These are phyloP conservation scores for Sphecodes monilicornis DNA, from an alignment of 2,888 invertebrate species.

Conservation along the genomic window DNA sequence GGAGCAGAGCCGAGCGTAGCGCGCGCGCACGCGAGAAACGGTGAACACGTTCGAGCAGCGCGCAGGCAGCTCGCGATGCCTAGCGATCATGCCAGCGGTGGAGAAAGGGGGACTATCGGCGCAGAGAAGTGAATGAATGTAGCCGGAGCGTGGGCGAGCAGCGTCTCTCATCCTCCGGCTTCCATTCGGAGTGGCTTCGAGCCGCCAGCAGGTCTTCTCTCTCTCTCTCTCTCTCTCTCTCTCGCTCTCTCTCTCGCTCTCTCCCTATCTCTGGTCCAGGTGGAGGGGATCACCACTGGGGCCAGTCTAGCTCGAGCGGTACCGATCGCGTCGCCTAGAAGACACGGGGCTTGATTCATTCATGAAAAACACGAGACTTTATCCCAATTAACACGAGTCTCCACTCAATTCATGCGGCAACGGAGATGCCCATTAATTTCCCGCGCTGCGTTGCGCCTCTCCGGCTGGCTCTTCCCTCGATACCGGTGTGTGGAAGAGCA, in stretches of 20 bases:
- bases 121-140: conserved; percentile 81
- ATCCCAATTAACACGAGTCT: conserved; percentile 80
- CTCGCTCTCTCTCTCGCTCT: no score
- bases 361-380: conserved; percentile 79
- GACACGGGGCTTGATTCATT: conserved; percentile 75
- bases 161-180: conserved; percentile 73
- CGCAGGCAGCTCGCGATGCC: conserved; percentile 55
- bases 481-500: conserved; percentile 37
- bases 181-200: background rate
- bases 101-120: conserved; percentile 61
- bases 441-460: conserved; percentile 55
- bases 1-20: conserved; percentile 15
- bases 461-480: conserved; percentile 51
- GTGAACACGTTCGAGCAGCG: conserved; percentile 60
- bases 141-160: conserved; percentile 79
- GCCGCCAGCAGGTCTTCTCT: background rate
- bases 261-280: background rate
- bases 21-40: conserved; percentile 54
- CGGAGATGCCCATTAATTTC: conserved; percentile 75
- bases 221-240: no score
- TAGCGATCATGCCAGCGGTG: conserved; percentile 42
- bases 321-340: conserved; percentile 60
- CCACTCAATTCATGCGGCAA: conserved; percentile 75
- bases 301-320: conserved; percentile 30
- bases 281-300: background rate